Evolutionary conservation across 2,113 vertebrate species (phyloP).

Genomic region (Pangasianodon hypophthalmus): DNA sequence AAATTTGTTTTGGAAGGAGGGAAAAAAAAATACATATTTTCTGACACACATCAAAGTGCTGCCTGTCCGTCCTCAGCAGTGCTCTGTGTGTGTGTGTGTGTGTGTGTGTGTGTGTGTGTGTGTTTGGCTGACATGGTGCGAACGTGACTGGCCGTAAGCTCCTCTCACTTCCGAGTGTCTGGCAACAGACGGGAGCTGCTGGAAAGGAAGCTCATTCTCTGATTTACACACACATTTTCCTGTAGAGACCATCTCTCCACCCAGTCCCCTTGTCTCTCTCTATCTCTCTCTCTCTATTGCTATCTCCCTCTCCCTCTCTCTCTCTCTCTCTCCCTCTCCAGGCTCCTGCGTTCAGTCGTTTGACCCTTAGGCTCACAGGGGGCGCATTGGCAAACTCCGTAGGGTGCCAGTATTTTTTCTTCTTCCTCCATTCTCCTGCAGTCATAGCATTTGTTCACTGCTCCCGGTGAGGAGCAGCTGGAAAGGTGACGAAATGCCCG

Average conservation of each 20-base stretch:
- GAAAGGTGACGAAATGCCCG: constrained; percentile 23
- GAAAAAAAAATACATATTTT: background rate
- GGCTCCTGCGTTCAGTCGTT: background rate
- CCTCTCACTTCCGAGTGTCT: constrained; percentile 60
- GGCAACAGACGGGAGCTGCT: constrained; percentile 60
- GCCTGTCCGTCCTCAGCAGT: background rate
- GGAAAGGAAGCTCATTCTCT: constrained; percentile 48
- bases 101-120: background rate
- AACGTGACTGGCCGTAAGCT: constrained; percentile 51
- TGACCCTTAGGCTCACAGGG: background rate
- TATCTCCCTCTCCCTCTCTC: background rate
- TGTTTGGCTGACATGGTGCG: constrained; percentile 49
- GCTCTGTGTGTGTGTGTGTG: background rate
- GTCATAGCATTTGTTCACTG: constrained; percentile 31
- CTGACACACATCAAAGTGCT: background rate
- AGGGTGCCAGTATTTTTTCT: background rate
- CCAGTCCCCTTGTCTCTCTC: constrained; percentile 12
- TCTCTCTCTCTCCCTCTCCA: background rate
- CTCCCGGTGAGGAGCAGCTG: constrained; percentile 20
- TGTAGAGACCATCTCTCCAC: background rate
- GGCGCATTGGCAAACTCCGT: background rate
- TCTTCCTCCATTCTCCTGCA: constrained; percentile 17
- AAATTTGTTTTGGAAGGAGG: background rate
- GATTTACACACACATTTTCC: constrained; percentile 25
- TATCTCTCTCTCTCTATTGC: background rate